Conservation (phyloP, 2,797 vertebrate genomes). For the Labroides dimidiatus region DNA sequence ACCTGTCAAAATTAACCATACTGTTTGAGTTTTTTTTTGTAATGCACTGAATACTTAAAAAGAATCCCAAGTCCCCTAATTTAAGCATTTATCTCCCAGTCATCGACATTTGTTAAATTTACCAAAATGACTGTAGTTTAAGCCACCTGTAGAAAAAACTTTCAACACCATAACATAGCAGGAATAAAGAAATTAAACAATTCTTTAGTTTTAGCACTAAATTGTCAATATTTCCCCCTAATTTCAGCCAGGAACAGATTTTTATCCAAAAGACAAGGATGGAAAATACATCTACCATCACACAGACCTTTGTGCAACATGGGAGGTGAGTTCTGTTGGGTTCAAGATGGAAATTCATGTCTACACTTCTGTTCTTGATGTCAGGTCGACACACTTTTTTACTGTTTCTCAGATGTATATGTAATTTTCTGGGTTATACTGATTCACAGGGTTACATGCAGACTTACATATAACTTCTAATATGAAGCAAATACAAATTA, state of each 20-base stretch:
- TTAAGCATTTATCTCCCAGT: background rate
- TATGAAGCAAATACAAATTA: too few relatives aligned
- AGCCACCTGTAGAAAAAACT: too few relatives aligned
- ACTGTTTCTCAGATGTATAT: background rate
- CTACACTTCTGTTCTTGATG: background rate
- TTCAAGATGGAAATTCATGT: background rate
- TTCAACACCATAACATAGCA: too few relatives aligned
- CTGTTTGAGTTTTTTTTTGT: too few relatives aligned
- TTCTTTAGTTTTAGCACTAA: too few relatives aligned
- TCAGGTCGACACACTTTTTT: background rate
- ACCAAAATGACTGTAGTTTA: too few relatives aligned
- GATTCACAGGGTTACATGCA: background rate
- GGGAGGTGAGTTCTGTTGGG: constrained; percentile 89
- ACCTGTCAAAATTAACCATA: too few relatives aligned
- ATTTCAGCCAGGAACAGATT: constrained; percentile 88
- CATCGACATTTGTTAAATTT: too few relatives aligned
- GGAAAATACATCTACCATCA: constrained; percentile 89
- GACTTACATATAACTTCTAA: too few relatives aligned
- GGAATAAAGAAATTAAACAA: too few relatives aligned
- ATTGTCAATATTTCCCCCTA: constrained; percentile 12
- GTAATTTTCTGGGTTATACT: background rate
- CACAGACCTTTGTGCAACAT: constrained; percentile 91
- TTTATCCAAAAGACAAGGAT: constrained; percentile 88
- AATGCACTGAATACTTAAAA: too few relatives aligned
- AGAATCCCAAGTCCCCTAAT: background rate